phyloP scores from a whole-genome alignment of 2,888 invertebrate genomes.

The Pseudococcus viburni region DNA sequence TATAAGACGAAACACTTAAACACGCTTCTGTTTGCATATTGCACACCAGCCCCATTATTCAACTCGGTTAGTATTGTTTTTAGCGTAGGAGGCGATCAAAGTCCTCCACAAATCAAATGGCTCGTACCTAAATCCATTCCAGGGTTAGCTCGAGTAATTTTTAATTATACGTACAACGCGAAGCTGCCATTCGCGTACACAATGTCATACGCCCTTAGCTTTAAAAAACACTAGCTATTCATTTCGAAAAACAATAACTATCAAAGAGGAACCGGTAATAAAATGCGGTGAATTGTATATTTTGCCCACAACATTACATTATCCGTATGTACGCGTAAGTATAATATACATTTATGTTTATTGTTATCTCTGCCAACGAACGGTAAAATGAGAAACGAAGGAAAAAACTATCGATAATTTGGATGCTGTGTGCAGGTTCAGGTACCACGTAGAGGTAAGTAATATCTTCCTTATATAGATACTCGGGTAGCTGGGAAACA shows the following conservation, averaged over 20 bases:
- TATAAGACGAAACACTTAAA: too few relatives aligned
- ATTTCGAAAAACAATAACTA: slow-evolving; percentile 13
- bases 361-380: neutral
- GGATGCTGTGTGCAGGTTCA: neutral
- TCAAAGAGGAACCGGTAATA: slow-evolving; percentile 35
- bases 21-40: neutral
- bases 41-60: neutral
- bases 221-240: neutral
- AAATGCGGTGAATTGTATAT: slow-evolving; percentile 16
- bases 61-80: neutral
- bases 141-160: slow-evolving; percentile 30
- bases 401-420: slow-evolving; percentile 16
- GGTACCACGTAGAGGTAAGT: neutral
- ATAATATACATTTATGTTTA: neutral
- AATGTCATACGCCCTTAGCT: slow-evolving; percentile 46
- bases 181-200: neutral
- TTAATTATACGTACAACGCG: slow-evolving; percentile 18
- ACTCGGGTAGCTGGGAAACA: neutral
- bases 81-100: slow-evolving; percentile 11
- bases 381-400: slow-evolving; percentile 19
- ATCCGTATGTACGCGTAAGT: neutral
- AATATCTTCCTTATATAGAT: slow-evolving; percentile 8
- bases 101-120: slow-evolving; percentile 8
- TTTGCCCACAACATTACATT: neutral
- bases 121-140: neutral